Evolutionary conservation across 2,797 vertebrate genomes (phyloP).

Genomic region (Psittacula echo): DNA sequence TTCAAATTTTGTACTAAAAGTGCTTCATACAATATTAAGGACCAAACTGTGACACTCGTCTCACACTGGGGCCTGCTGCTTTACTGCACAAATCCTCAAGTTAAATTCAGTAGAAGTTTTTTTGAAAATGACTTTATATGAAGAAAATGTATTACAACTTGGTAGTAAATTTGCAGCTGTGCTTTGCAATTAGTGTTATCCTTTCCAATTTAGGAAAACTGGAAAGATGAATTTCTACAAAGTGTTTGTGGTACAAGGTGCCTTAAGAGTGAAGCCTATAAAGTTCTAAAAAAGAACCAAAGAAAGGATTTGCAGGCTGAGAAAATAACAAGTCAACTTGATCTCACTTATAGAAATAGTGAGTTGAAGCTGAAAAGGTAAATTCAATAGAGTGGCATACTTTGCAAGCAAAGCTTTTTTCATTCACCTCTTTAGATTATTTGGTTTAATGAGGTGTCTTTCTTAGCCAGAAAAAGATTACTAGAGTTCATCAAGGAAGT

Average conservation of each 20-base stretch:
- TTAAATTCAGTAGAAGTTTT: background rate
- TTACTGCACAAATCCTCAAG: background rate
- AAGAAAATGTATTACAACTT: background rate
- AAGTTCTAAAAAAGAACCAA: background rate
- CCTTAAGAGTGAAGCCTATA: background rate
- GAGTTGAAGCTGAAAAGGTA: background rate
- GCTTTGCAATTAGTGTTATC: background rate
- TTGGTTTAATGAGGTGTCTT: background rate
- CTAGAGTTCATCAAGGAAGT: background rate
- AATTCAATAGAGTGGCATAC: background rate
- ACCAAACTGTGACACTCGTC: background rate
- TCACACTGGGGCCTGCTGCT: background rate
- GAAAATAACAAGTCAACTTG: background rate
- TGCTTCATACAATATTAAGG: background rate
- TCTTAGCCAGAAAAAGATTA: conserved; percentile 11
- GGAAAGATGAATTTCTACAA: background rate
- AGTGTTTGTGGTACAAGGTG: background rate
- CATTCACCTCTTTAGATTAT: background rate
- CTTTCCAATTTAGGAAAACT: background rate
- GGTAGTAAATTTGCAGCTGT: background rate
- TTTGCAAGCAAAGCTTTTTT: conserved; percentile 1
- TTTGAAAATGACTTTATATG: background rate
- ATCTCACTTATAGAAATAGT: background rate
- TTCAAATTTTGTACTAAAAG: conserved; percentile 6
- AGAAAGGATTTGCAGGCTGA: background rate